These are phyloP conservation scores for Antechinus flavipes DNA, from an alignment of 2,113 vertebrate species.

Conservation along the genomic window DNA sequence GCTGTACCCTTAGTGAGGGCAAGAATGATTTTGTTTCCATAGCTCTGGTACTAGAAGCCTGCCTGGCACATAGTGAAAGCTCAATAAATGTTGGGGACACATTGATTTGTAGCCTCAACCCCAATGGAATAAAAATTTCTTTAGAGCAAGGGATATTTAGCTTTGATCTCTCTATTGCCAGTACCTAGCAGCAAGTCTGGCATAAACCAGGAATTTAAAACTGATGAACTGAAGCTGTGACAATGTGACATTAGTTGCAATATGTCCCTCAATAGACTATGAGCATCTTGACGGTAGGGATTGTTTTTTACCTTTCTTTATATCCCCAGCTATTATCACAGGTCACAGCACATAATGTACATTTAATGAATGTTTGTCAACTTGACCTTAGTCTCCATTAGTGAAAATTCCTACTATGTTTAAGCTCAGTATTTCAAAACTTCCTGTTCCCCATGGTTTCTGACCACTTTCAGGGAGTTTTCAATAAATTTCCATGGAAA, in stretches of 20 bases:
- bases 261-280: neutral
- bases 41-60: neutral
- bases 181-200: neutral
- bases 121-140: neutral
- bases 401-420: neutral
- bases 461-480: neutral
- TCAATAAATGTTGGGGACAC: neutral
- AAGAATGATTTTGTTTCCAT: neutral
- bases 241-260: neutral
- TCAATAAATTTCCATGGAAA: neutral
- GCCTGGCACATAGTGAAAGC: neutral
- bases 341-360: neutral
- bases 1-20: neutral
- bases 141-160: neutral
- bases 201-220: neutral
- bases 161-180: neutral
- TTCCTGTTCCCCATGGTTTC: neutral
- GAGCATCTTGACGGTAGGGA: neutral
- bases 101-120: neutral
- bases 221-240: neutral
- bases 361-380: neutral
- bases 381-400: neutral
- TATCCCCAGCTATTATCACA: neutral
- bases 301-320: neutral
- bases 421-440: neutral